Percentiles rank a stretch among this genome's conserved stretches.
Conservation (phyloP, 2,888 invertebrate genomes). For the Drosophila putrida region DNA sequence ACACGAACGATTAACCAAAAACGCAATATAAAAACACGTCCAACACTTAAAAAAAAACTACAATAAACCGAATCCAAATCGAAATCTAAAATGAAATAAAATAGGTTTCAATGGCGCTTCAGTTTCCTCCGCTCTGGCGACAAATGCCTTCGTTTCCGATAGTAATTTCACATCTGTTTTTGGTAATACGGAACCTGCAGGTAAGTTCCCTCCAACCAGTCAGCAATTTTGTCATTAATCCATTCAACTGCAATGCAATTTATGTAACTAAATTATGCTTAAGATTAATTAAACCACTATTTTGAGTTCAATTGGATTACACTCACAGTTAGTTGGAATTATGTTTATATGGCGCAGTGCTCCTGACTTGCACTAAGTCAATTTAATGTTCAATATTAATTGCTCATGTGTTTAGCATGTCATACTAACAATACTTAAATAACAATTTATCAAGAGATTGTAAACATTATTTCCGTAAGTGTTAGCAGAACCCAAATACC, state of each 20-base stretch:
- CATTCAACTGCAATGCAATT: slow-evolving; percentile 52
- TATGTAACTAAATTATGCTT: slow-evolving; percentile 23
- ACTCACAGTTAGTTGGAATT: slow-evolving; percentile 7
- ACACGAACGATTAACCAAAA: slow-evolving; percentile 34
- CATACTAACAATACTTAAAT: slow-evolving; percentile 44
- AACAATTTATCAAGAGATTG: slow-evolving; percentile 7
- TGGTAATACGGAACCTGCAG: slow-evolving; percentile 90
- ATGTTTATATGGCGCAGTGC: slow-evolving; percentile 21
- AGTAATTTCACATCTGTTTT: slow-evolving; percentile 95
- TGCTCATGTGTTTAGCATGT: slow-evolving; percentile 46
- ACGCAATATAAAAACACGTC: slow-evolving; percentile 32
- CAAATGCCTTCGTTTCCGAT: slow-evolving; percentile 92
- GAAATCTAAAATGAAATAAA: slow-evolving; percentile 41
- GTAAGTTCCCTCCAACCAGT: slow-evolving; percentile 85
- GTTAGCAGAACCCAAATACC: slow-evolving; percentile 21
- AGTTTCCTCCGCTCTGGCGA: slow-evolving; percentile 84
- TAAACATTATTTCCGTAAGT: slow-evolving; percentile 10
- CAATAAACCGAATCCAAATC: slow-evolving; percentile 26
- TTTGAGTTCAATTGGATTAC: slow-evolving; percentile 26
- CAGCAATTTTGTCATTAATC: slow-evolving; percentile 38
- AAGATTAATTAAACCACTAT: slow-evolving; percentile 24
- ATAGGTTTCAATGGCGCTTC: slow-evolving; percentile 86
- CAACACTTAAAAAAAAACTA: slow-evolving; percentile 29
- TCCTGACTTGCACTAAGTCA: slow-evolving; percentile 23
- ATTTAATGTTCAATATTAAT: slow-evolving; percentile 24